A percentile compares a stretch with the other conserved stretches of the same genome.
Evolutionary conservation across 2,888 invertebrate species (phyloP).

Genomic region (Ctenicera cuprea): DNA sequence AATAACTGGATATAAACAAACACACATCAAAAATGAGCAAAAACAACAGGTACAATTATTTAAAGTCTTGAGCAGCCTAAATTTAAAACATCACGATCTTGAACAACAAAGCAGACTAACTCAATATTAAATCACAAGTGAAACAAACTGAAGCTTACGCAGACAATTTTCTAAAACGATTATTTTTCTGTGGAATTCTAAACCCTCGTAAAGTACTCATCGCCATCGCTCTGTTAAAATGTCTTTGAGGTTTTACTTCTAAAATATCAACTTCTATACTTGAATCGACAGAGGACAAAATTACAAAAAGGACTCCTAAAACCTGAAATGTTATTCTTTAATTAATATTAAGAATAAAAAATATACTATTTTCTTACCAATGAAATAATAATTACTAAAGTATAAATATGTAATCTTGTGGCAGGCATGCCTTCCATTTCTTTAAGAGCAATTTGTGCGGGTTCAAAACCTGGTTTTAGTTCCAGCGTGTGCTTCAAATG

Average conservation of each 20-base stretch:
- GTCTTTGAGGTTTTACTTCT: constrained; percentile 84
- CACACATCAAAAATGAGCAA: constrained; percentile 39
- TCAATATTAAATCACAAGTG: constrained; percentile 24
- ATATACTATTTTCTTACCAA: constrained; percentile 77
- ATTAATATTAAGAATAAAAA: not conserved
- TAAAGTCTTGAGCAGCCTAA: constrained; percentile 38
- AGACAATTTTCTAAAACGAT: constrained; percentile 63
- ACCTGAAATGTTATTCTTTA: constrained; percentile 75
- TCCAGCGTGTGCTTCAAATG: constrained; percentile 89
- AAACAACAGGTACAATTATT: constrained; percentile 46
- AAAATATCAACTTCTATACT: constrained; percentile 70
- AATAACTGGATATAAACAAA: constrained; percentile 36
- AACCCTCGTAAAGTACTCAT: constrained; percentile 86
- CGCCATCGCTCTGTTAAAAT: constrained; percentile 92
- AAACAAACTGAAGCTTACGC: constrained; percentile 54
- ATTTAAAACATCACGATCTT: constrained; percentile 13
- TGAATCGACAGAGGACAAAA: constrained; percentile 84
- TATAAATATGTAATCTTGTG: constrained; percentile 89
- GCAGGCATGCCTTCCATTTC: constrained; percentile 89
- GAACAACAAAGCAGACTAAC: constrained; percentile 25
- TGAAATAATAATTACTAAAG: constrained; percentile 90
- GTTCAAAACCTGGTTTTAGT: constrained; percentile 89
- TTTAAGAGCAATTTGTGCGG: constrained; percentile 85
- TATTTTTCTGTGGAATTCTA: constrained; percentile 64
- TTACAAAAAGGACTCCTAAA: constrained; percentile 87